phyloP scores from a whole-genome alignment of 1,140 invertebrate species.

The Wasmannia auropunctata region DNA sequence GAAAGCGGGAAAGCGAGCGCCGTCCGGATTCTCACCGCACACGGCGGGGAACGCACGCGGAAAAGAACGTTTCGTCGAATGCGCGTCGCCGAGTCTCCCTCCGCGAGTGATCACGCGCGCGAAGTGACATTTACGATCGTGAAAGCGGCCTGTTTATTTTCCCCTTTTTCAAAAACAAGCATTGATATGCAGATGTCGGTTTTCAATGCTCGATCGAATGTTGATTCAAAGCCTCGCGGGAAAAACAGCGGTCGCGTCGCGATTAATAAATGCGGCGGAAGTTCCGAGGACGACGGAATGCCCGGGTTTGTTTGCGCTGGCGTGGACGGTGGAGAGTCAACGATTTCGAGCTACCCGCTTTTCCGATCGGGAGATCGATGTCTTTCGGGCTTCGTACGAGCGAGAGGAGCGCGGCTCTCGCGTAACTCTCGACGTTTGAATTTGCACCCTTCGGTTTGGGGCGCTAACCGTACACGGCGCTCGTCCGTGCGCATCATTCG shows the following conservation, averaged over 20 bases:
- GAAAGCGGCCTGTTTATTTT: background rate
- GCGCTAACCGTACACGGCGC: background rate
- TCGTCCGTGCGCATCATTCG: background rate
- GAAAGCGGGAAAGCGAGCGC: background rate
- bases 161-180: background rate
- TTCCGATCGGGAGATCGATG: constrained; percentile 6
- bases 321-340: background rate
- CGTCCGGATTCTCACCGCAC: background rate
- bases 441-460: constrained; percentile 7
- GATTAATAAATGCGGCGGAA: constrained; percentile 31
- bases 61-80: background rate
- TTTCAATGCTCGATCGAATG: constrained; percentile 15
- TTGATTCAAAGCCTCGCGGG: constrained; percentile 15
- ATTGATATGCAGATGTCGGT: constrained; percentile 34
- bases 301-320: background rate
- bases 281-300: background rate
- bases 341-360: background rate
- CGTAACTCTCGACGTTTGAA: constrained; percentile 37
- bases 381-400: background rate
- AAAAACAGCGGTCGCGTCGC: background rate
- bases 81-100: background rate
- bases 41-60: background rate
- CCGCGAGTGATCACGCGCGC: no score
- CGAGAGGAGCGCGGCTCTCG: background rate
- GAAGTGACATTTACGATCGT: background rate